These are phyloP conservation scores for Oceanodroma tethys DNA, from an alignment of 2,113 vertebrate genomes.

Conservation along the genomic window DNA sequence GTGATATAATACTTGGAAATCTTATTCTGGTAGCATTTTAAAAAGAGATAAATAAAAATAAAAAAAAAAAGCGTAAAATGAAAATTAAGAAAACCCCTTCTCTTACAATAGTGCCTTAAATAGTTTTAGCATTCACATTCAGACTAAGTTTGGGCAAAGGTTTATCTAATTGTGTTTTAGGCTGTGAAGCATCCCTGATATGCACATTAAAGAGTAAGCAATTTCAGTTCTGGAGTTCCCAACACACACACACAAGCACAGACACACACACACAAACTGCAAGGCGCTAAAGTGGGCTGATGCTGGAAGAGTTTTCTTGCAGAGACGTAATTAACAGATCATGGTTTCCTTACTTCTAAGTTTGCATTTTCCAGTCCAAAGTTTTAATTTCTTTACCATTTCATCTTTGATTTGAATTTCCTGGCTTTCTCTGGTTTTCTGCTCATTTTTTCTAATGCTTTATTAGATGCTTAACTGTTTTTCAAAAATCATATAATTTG, in stretches of 20 bases:
- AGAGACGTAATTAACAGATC: background rate
- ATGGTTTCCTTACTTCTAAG: background rate
- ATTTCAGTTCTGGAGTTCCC: background rate
- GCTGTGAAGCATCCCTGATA: background rate
- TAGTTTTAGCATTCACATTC: background rate
- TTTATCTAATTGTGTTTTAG: background rate
- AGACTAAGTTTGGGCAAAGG: background rate
- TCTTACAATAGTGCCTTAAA: background rate
- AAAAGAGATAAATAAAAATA: background rate
- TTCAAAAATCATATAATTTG: background rate
- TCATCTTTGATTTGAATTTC: background rate
- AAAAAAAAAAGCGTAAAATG: background rate
- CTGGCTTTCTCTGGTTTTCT: background rate
- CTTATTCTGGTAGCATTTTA: background rate
- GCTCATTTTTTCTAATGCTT: background rate
- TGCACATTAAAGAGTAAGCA: background rate
- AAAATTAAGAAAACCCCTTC: background rate
- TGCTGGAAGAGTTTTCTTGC: background rate
- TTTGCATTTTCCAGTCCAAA: background rate
- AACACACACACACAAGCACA: background rate
- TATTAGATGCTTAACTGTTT: background rate
- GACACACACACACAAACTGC: background rate
- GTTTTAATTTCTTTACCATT: background rate
- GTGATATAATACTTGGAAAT: background rate
- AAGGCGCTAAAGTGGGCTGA: background rate